Base-by-base conservation (phyloP, 2,113 vertebrate species). In the Balaeniceps rex region DNA sequence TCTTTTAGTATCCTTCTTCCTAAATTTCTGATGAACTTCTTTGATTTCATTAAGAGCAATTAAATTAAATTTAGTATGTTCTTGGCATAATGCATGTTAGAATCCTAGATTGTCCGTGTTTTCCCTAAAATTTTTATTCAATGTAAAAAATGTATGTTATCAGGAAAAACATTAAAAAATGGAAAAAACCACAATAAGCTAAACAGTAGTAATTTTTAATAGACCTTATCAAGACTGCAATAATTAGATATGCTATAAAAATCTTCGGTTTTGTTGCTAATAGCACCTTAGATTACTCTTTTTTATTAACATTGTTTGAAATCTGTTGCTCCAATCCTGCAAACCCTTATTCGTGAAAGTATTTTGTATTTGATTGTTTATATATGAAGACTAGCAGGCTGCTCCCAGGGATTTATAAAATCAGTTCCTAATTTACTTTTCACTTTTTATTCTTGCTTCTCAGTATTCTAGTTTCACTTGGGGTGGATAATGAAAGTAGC, bases 371-470 rank as follows among this genome's bases (percentile, higher is more conserved):
- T 46, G 46, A 34, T 42, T 44, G 31, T 58, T 93, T 82, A 36
- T 64, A 12, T 83, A 23, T n/a, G 57, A 84, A 46, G 19, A 87
- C 40, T 68, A 92, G 15, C 31, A 88, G 46, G 47, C 11, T 87
- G 19, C 47, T 95, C 38, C 52, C 25, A 64, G 28, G 49, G 65
- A 54, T 88, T 84, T 76, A 68, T 49, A 88, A 91, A 86, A 94
- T 76, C 36, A 57, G 31, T 57, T 61, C 38, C 70, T 82, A 85
- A 91, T 91, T 79, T 92, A 72, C 74, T 89, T 95, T 91, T 89
- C 36, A 58, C 36, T 79, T 96, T 81, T 91, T 92, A 87, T 89
- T 89, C 77, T 89, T 93, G 60, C 46, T 87, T 83, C 63, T 66
- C 49, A 51, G 40, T 70, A 72, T 91, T 95, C 23, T 65, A 40